Conservation (phyloP, 1,140 invertebrate species). For the Trichonephila clavata region DNA sequence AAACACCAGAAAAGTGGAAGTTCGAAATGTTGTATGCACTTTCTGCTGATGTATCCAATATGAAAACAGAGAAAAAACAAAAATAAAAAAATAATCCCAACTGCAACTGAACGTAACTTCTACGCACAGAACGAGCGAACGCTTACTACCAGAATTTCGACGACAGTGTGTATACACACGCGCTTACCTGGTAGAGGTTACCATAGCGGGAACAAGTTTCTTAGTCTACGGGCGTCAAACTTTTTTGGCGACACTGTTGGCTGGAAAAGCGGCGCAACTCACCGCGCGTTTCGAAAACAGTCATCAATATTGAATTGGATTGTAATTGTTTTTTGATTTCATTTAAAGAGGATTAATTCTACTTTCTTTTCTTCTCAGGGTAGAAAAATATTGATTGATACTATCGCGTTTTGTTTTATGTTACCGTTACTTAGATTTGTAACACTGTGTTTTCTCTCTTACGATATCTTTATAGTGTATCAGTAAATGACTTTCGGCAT, state of each 20-base stretch:
- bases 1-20: constrained; percentile 16
- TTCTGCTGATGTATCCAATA: constrained; percentile 20
- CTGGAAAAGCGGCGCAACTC: neutral
- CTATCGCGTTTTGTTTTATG: neutral
- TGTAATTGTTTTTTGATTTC: neutral
- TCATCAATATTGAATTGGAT: neutral
- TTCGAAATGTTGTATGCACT: neutral
- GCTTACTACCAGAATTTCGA: constrained; percentile 7
- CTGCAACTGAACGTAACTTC: neutral
- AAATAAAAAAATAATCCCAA: constrained; percentile 31
- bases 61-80: constrained; percentile 12
- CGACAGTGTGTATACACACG: constrained; percentile 40
- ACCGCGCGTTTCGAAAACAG: neutral
- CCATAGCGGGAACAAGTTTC: constrained; percentile 16
- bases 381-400: neutral
- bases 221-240: neutral
- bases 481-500: too few species aligned
- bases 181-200: constrained; percentile 44
- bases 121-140: neutral
- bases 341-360: neutral
- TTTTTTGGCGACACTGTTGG: constrained; percentile 25
- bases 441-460: too few species aligned
- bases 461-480: too few species aligned
- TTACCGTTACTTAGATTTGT: too few species aligned
- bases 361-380: neutral